phyloP scores from a whole-genome alignment of 1,140 invertebrate species.

The Adelges cooleyi region DNA sequence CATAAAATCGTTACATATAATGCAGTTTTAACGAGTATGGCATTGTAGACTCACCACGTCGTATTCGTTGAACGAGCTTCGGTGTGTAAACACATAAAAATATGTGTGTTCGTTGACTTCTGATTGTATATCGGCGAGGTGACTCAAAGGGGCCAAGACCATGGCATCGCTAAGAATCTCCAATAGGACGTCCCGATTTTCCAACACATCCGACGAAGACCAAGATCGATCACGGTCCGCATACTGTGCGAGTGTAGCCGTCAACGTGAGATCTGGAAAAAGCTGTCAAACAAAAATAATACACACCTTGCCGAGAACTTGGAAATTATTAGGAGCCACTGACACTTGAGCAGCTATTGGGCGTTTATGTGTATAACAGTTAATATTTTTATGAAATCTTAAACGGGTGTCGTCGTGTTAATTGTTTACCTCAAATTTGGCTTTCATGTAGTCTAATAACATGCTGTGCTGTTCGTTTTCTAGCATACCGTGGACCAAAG shows the following conservation, averaged over 20 bases:
- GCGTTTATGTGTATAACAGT: no score
- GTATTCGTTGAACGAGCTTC: constrained; percentile 58
- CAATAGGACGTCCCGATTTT: constrained; percentile 30
- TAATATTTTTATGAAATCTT: no score
- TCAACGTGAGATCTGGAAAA: background rate
- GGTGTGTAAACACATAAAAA: constrained; percentile 82
- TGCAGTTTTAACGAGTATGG: background rate
- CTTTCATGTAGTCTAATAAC: constrained; percentile 59
- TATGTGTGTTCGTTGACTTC: constrained; percentile 60
- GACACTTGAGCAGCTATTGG: background rate
- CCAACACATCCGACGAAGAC: constrained; percentile 24
- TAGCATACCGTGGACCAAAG: constrained; percentile 65
- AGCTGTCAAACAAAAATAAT: background rate
- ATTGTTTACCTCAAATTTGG: constrained; percentile 44
- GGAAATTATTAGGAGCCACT: background rate
- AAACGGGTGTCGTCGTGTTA: no score
- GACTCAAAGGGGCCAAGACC: constrained; percentile 58
- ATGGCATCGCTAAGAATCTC: constrained; percentile 71
- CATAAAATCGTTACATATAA: background rate
- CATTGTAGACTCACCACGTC: constrained; percentile 45
- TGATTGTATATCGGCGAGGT: constrained; percentile 32
- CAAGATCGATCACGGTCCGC: background rate
- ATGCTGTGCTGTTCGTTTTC: constrained; percentile 65
- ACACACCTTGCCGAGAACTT: background rate
- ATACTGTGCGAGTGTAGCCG: background rate